Conservation (phyloP, 1,140 invertebrate species). For the Idris sp. region DNA sequence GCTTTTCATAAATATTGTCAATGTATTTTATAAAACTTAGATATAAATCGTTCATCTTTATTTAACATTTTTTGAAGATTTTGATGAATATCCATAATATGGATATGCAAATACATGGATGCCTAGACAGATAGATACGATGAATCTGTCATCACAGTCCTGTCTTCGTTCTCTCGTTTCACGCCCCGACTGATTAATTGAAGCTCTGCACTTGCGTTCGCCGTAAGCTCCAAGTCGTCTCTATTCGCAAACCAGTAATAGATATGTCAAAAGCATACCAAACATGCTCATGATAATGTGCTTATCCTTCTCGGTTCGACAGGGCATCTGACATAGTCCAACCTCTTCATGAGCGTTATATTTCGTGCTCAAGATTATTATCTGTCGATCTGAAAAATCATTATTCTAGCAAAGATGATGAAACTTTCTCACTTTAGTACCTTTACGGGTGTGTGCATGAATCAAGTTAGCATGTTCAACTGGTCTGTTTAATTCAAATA, state of each 20-base stretch:
- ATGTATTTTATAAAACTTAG: no score
- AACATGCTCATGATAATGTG: slow-evolving; percentile 75
- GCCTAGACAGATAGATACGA: slow-evolving; percentile 69
- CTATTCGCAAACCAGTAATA: slow-evolving; percentile 76
- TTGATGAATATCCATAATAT: no score
- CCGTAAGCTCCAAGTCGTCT: slow-evolving; percentile 69
- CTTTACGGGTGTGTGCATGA: no score
- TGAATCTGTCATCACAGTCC: slow-evolving; percentile 74
- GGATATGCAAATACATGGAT: slow-evolving; percentile 9
- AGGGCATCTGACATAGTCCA: slow-evolving; percentile 29
- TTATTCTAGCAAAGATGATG: slow-evolving; percentile 35
- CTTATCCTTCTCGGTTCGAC: slow-evolving; percentile 64
- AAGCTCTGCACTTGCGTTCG: slow-evolving; percentile 66
- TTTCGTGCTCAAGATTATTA: slow-evolving; percentile 48
- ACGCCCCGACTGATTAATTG: slow-evolving; percentile 77
- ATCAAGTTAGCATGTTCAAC: no score
- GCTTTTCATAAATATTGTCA: no score
- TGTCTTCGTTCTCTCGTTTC: slow-evolving; percentile 69
- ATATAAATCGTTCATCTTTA: no score
- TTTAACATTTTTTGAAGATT: no score
- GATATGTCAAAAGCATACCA: slow-evolving; percentile 77
- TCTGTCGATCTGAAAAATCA: slow-evolving; percentile 38
- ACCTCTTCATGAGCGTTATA: slow-evolving; percentile 42
- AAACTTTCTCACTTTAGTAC: no score
- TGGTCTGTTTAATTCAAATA: no score